Evolutionary conservation across 2,113 vertebrate species (phyloP), one percentile per base, ranked within the genome.

Genomic region (Arvicanthis niloticus): DNA sequence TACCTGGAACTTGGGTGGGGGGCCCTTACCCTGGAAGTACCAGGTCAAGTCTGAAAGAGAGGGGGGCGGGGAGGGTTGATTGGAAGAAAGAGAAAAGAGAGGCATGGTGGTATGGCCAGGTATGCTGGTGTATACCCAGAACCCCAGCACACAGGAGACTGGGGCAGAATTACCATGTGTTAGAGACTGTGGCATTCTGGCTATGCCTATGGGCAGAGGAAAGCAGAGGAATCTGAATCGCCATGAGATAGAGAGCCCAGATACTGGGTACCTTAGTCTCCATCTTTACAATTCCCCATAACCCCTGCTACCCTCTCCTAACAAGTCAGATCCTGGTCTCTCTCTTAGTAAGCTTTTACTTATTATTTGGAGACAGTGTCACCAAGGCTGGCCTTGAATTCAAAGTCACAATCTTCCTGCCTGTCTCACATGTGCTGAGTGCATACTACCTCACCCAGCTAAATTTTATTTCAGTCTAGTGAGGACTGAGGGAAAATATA

Each of bases 341-440:
- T 78, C 53, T 96, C 97, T 95, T 73, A 95, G n/a, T 68, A 96
- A 82, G 48, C 68, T 65, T 97, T 97, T 72, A 72, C 58, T 75
- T 89, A 53, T 53, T 70, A n/a, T 68, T 68, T 67, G 42, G 62
- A 68, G 84, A 68, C 42, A 87, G 62, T 45, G 31, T 87, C 84
- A 68, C 42, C 45, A 48, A 88, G 51, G 68, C 22, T 42, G n/a
- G 87, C 37, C 51, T 88, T 88, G 37, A 88, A 58, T 29, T 58
- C 37, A 24, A 88, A 58, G 16, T 58, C 51, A 53, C 19, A 40
- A 3, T 88, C 68, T 70, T 88, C 68, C 8, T 73, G 51, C 51
- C 86, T 87, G 29, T 45, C 34, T 53, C 65, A 31, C 16, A 73
- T 19, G 37, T 75, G 48, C 24, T 0, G 15, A 19, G 9, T 73